Evolutionary conservation across 2,888 invertebrate species (phyloP).

Genomic region (Philereme transversata): DNA sequence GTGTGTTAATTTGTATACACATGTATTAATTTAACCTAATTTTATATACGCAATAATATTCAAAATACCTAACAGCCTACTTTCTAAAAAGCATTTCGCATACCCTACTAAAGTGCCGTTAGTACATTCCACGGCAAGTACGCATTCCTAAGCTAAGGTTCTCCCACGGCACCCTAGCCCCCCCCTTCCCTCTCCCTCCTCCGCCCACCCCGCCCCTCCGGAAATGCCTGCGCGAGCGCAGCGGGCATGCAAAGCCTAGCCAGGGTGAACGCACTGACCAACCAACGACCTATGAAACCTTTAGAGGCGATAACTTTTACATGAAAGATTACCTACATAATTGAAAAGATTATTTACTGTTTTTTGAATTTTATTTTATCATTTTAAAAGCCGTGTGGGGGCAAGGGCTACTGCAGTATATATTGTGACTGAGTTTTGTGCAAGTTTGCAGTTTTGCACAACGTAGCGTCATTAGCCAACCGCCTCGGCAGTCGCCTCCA

Average conservation of each 20-base stretch:
- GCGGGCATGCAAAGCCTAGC: conserved; percentile 64
- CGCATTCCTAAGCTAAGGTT: conserved; percentile 25
- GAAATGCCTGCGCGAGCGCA: conserved; percentile 72
- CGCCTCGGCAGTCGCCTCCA: too few species aligned
- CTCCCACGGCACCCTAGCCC: conserved; percentile 26
- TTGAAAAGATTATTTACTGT: too few species aligned
- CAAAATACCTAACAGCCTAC: conserved; percentile 6
- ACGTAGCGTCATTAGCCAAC: too few species aligned
- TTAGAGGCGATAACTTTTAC: not conserved
- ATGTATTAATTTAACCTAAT: too few species aligned
- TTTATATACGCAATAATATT: too few species aligned
- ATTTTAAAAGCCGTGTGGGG: too few species aligned
- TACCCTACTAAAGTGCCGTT: conserved; percentile 23
- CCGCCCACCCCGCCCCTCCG: conserved; percentile 50
- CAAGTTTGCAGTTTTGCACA: too few species aligned
- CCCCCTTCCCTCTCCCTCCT: conserved; percentile 17
- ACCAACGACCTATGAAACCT: conserved; percentile 22
- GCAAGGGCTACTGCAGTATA: too few species aligned
- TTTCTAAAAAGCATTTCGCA: conserved; percentile 25
- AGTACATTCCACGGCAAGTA: conserved; percentile 27
- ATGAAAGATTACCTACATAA: not conserved
- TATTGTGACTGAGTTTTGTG: too few species aligned
- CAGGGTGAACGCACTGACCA: conserved; percentile 33
- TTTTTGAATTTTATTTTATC: too few species aligned
- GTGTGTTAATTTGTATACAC: too few species aligned